Evolutionary conservation across 2,797 vertebrate species (phyloP), one percentile per base, ranked within the genome.

Genomic region (Hoplostethus mediterraneus): DNA sequence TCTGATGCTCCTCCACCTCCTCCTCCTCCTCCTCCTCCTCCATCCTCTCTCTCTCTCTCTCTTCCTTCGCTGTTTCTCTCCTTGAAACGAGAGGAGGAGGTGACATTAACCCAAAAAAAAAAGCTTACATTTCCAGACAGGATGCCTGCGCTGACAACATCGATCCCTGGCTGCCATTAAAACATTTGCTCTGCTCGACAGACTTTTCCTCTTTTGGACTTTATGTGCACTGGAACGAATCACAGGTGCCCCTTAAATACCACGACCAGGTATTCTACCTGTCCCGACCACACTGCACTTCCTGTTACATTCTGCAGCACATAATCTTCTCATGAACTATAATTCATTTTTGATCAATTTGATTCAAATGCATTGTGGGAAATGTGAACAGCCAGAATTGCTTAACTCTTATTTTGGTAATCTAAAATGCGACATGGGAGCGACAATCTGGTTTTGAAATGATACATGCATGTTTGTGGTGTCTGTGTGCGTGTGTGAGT

Each of bases 131-230:
- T 94, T 93, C 89, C 93, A 93, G 94, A 94, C 92, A 93, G 93
- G 93, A 95, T 89, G 90, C 86, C 76, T 79, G 87, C 13, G 62
- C 85, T 92, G 92, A 94, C 93, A 94, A 82, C 93, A 93, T 93
- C 83, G 91, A 95, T 95, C 94, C 90, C 93, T 68, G 89, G 84
- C 90, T 90, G 77, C 94, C 92, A 94, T 94, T 95, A 94, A 95
- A 95, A 92, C 85, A 94, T 94, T 94, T 94, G 87, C 93, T 94
- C 88, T 92, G 93, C 92, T 88, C 93, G 90, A 94, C 91, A 95
- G 92, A 93, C 88, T 92, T 93, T 86, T 87, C 82, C 86, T 86
- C 83, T 93, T 91, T 84, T 83, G 82, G 86, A 86, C 88, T 90
- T 91, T 87, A 89, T 78, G 79, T 72, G 80, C 66, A 54, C 66